Evolutionary conservation across 23 tunicate species (phyloP).

Genomic region (Styela clava): DNA sequence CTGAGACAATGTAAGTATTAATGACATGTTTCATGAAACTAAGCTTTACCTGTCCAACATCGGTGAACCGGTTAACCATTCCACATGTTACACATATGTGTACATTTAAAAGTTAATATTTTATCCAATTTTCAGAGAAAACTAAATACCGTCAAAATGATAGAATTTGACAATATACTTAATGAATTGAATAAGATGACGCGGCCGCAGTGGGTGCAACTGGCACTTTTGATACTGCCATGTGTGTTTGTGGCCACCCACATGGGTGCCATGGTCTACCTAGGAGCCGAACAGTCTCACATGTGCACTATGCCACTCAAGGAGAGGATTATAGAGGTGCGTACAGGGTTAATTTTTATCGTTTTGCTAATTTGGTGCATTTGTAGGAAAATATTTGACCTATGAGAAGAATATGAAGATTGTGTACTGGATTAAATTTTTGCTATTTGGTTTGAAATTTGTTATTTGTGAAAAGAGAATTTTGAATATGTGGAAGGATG

Average conservation of each 20-base stretch:
- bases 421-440: not conserved
- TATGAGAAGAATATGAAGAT: not conserved
- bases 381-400: not conserved
- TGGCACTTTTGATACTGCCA: constrained; percentile 50
- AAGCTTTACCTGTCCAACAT: not conserved
- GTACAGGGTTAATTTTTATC: not conserved
- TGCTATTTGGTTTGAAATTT: not conserved
- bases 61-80: not conserved
- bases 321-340: constrained; percentile 45
- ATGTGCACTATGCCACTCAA: constrained; percentile 39
- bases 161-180: constrained; percentile 64
- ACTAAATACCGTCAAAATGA: constrained; percentile 37
- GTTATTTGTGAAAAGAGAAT: too few species aligned
- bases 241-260: constrained; percentile 61
- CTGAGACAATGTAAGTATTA: too few species aligned
- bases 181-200: constrained; percentile 54
- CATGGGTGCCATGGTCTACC: constrained; percentile 80
- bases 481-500: too few species aligned
- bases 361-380: not conserved
- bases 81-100: not conserved
- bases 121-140: not conserved
- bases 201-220: constrained; percentile 54
- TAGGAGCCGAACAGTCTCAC: constrained; percentile 53
- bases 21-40: too few species aligned
- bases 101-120: too few species aligned